A percentile compares a stretch with the other conserved stretches of the same genome.
phyloP scores from a whole-genome alignment of 1,140 invertebrate species.

The Stegodyphus mimosarum region DNA sequence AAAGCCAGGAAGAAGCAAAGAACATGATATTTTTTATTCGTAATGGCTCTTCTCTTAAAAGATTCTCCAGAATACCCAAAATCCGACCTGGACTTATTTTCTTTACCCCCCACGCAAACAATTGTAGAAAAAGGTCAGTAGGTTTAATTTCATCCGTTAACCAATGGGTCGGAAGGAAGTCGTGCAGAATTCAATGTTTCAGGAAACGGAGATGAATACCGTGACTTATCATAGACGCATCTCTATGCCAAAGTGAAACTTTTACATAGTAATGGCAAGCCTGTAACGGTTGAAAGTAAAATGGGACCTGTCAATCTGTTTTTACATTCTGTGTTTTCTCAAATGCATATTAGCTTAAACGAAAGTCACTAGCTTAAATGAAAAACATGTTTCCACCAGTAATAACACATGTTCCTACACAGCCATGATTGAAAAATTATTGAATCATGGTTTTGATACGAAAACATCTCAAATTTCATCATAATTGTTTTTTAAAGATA shows the following conservation, averaged over 20 bases:
- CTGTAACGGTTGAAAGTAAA: neutral
- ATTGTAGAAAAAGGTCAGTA: constrained; percentile 9
- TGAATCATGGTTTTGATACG: neutral
- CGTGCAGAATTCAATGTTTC: constrained; percentile 15
- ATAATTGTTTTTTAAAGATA: constrained; percentile 15
- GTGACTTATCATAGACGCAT: neutral
- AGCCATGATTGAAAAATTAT: constrained; percentile 6
- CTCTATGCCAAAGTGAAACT: constrained; percentile 13
- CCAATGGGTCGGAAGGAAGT: neutral
- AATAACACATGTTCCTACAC: constrained; percentile 19
- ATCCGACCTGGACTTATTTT: constrained; percentile 10
- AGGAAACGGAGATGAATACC: neutral
- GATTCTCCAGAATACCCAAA: constrained; percentile 13
- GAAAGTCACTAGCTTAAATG: too few relatives aligned
- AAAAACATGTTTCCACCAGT: constrained; percentile 1
- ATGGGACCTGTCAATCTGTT: constrained; percentile 31
- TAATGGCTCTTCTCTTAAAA: neutral
- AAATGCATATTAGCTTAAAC: neutral
- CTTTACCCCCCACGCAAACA: constrained; percentile 14
- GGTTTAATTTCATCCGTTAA: constrained; percentile 7
- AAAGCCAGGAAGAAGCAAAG: constrained; percentile 6
- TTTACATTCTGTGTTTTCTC: constrained; percentile 42
- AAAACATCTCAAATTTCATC: constrained; percentile 14
- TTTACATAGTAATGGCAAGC: constrained; percentile 17
- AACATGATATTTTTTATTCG: neutral